Conservation (phyloP, 2,113 vertebrate genomes). For the Aleadryas rufinucha region DNA sequence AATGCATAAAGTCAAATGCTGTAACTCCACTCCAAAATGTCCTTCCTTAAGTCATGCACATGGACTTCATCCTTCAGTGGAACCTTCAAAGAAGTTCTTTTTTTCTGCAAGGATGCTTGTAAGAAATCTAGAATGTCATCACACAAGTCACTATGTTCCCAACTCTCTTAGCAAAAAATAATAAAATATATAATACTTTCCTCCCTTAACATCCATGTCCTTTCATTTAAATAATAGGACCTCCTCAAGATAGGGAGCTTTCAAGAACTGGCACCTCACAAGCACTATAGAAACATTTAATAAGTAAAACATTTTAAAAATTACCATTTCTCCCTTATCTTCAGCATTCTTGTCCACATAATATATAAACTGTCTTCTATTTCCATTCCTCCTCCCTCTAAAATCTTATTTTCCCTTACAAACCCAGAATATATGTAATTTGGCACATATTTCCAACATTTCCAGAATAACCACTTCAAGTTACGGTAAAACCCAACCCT, state of each 20-base stretch:
- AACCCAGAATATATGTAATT: not conserved
- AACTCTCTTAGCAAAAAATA: not conserved
- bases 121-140: not conserved
- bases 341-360: not conserved
- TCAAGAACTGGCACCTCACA: not conserved
- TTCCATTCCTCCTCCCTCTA: not conserved
- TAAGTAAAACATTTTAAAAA: not conserved
- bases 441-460: not conserved
- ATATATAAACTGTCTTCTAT: not conserved
- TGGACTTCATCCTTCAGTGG: not conserved
- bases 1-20: not conserved
- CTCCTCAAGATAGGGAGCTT: not conserved
- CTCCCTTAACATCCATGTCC: not conserved
- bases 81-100: not conserved
- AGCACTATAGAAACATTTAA: not conserved
- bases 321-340: not conserved
- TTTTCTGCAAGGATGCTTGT: not conserved
- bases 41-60: not conserved
- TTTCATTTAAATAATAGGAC: not conserved
- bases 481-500: not conserved
- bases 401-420: not conserved
- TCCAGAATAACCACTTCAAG: not conserved
- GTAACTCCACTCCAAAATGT: not conserved
- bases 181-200: not conserved
- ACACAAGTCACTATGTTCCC: not conserved